phyloP scores from a whole-genome alignment of 1,140 invertebrate species.

The Drosophila parabipectinata region DNA sequence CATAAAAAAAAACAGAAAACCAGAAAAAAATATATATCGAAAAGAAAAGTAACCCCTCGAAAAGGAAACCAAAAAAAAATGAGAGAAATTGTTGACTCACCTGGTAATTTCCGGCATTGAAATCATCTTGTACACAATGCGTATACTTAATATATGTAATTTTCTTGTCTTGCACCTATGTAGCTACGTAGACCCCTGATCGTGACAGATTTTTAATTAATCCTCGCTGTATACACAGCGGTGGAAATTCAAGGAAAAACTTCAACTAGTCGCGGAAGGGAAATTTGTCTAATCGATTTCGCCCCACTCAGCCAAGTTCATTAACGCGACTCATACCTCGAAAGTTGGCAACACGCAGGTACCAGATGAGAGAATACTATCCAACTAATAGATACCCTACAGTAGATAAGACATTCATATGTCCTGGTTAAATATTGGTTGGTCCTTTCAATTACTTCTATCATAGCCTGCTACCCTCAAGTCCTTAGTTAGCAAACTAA shows the following conservation, averaged over 20 bases:
- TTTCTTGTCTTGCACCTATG: constrained; percentile 25
- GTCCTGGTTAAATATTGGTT: too few species aligned
- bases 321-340: constrained; percentile 46
- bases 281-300: constrained; percentile 53
- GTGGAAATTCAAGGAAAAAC: constrained; percentile 20
- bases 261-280: constrained; percentile 48
- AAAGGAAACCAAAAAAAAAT: constrained; percentile 33
- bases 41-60: constrained; percentile 24
- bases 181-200: constrained; percentile 15
- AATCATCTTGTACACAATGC: constrained; percentile 55
- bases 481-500: constrained; percentile 32
- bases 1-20: constrained; percentile 7
- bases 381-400: constrained; percentile 5
- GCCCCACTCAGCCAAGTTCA: constrained; percentile 49
- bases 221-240: constrained; percentile 31
- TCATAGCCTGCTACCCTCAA: constrained; percentile 6
- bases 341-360: constrained; percentile 30
- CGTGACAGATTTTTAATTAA: constrained; percentile 78
- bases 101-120: constrained; percentile 73
- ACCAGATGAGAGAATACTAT: neutral
- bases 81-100: constrained; percentile 70
- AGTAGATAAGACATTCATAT: neutral
- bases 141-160: constrained; percentile 68
- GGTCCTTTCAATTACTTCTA: neutral
- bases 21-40: constrained; percentile 3